These are phyloP conservation scores for Heterohyrax brucei DNA, from an alignment of 2,797 vertebrate species.

Conservation along the genomic window DNA sequence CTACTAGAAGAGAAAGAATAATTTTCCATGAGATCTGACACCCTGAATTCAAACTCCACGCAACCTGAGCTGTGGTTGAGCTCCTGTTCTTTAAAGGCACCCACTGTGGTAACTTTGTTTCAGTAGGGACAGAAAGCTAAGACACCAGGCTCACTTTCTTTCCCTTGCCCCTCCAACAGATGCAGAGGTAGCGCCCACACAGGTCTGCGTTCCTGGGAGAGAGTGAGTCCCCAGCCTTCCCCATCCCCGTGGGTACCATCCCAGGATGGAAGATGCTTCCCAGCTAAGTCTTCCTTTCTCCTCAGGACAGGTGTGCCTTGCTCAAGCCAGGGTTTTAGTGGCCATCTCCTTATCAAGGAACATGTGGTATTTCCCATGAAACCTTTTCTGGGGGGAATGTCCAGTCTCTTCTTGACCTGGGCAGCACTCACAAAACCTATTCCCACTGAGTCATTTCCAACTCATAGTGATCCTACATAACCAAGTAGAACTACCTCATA, in stretches of 20 bases:
- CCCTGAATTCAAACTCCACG: neutral
- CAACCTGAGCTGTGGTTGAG: neutral
- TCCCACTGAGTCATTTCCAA: neutral
- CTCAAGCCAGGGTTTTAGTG: neutral
- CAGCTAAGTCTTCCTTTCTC: neutral
- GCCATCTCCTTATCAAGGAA: neutral
- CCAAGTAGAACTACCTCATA: neutral
- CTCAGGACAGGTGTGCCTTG: too few relatives aligned
- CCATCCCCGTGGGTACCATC: accelerated
- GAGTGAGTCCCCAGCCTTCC: accelerated
- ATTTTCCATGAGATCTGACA: neutral
- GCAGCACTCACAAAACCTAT: neutral
- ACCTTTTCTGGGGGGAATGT: neutral
- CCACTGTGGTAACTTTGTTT: neutral
- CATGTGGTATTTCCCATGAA: neutral
- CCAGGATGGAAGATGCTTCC: neutral
- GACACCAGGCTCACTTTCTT: neutral
- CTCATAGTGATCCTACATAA: neutral
- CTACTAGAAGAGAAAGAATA: neutral
- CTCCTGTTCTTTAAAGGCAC: neutral
- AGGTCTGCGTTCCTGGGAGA: neutral
- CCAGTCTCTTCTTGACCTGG: neutral
- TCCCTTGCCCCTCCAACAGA: neutral
- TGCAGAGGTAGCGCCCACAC: accelerated
- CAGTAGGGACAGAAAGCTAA: neutral